Conservation (phyloP, 2,113 vertebrate genomes). For the Nipponia nippon region DNA sequence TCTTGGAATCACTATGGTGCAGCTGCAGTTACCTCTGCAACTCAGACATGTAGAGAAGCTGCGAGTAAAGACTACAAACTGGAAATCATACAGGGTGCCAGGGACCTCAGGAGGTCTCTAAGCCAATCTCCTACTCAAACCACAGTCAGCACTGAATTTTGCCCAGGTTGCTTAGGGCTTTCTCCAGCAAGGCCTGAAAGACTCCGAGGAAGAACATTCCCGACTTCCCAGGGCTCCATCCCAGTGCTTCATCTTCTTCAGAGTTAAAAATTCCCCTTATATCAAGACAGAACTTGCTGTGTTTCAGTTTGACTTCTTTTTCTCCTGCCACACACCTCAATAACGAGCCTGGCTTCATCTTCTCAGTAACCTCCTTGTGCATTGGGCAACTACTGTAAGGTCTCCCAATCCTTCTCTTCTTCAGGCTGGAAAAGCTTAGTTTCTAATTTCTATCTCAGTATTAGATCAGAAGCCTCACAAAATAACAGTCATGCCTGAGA, state of each 20-base stretch:
- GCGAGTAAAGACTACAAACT: accelerated
- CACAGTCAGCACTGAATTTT: background rate
- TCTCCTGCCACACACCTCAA: background rate
- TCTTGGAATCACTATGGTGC: background rate
- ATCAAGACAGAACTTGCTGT: background rate
- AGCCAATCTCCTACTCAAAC: background rate
- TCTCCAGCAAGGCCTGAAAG: background rate
- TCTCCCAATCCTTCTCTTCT: background rate
- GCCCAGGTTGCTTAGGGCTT: background rate
- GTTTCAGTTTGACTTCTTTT: background rate
- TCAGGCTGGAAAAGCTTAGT: background rate
- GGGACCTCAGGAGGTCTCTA: background rate
- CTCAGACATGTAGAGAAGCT: accelerated
- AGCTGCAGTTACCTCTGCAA: background rate
- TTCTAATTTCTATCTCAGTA: background rate
- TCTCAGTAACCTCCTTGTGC: background rate
- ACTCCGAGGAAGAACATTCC: background rate
- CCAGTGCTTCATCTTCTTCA: background rate
- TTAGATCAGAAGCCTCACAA: background rate
- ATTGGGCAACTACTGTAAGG: accelerated
- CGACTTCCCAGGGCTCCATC: background rate
- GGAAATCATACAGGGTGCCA: too few relatives aligned
- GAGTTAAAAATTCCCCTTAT: background rate
- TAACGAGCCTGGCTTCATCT: background rate
- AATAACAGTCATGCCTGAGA: background rate